Evolutionary conservation across 2,113 vertebrate genomes (phyloP), one percentile per base, ranked within the genome.

Genomic region (Heterotilapia buettikoferi): DNA sequence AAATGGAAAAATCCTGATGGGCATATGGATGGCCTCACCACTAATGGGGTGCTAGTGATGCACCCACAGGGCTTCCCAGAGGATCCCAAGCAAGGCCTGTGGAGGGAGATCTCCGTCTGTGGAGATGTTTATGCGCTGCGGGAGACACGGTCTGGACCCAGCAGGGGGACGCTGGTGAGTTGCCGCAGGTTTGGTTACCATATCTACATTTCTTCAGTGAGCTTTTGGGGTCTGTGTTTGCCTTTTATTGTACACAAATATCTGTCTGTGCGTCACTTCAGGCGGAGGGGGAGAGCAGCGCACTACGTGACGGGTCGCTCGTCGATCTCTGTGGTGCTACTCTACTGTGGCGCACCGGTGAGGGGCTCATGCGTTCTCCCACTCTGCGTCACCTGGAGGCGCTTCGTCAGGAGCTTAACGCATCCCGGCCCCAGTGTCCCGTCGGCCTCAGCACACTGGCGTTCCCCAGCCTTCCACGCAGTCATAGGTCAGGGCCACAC

Each of bases 1-100:
- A 99, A 99, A 81, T 99, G 99, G 99, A 99, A 99, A 96, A 99
- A 99, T 91, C 98, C 98, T 0, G 98, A 99, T 5, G 99, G 99
- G 8, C 98, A 99, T 90, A 99, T 99, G 99, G 99, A 99, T 3
- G 99, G 99, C 26, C 94, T 99, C 90, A 99, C 99, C 2, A 99
- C 99, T 33, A 99, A 99, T 1, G 99, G 99, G 0, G 98, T 99
- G 80, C 96, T 99, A 47, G 99, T 99, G 86, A 99, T 99, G 99
- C 99, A 99, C 66, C 98, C 99, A 0, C 96, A 97, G 80, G 98
- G 97, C 43, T 99, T 99, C 93, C 98, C 98, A 0, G 98, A 99
- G 78, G 97, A 99, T 84, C 98, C 98, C 4, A 98, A 96, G 61
- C 99, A 98, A 6, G 99, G 99, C 1, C 95, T 98, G 38, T 99